phyloP scores from a whole-genome alignment of 1,140 invertebrate species.

The Drosophila sechellia region DNA sequence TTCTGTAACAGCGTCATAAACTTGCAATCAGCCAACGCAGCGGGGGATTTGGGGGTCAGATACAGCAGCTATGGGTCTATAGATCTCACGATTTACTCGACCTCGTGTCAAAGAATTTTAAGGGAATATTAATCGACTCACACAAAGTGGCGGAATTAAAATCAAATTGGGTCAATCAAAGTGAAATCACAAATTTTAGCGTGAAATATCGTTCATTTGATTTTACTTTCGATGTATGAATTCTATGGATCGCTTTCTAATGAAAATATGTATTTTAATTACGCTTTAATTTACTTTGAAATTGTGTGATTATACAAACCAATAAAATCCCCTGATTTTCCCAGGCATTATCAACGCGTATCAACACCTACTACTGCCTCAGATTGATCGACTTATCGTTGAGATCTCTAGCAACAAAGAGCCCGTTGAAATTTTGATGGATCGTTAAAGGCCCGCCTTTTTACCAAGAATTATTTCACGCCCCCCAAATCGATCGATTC shows the following conservation, averaged over 20 bases:
- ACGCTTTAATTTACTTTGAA: background rate
- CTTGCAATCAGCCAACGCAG: slow-evolving; percentile 19
- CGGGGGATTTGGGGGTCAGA: background rate
- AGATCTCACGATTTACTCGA: background rate
- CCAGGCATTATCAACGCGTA: slow-evolving; percentile 16
- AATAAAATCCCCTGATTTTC: background rate
- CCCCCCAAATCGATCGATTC: slow-evolving; percentile 1
- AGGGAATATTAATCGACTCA: slow-evolving; percentile 1
- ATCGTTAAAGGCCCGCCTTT: slow-evolving; percentile 10
- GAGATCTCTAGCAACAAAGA: slow-evolving; percentile 2
- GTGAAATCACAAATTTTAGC: background rate
- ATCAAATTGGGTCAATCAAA: background rate
- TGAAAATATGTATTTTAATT: background rate
- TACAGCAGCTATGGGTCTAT: background rate
- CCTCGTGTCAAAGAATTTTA: background rate
- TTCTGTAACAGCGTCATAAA: slow-evolving; percentile 32
- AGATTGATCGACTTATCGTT: slow-evolving; percentile 4
- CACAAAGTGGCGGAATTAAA: background rate
- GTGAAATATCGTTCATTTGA: background rate
- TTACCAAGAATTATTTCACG: background rate
- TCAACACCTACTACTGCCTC: slow-evolving; percentile 24
- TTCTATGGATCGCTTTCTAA: background rate
- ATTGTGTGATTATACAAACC: too few relatives aligned
- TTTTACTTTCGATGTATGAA: background rate
- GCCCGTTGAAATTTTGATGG: slow-evolving; percentile 19